A percentile compares a stretch with the other conserved stretches of the same genome.
phyloP scores from a whole-genome alignment of 2,113 vertebrate species.

The Nyctibius bracteatus region DNA sequence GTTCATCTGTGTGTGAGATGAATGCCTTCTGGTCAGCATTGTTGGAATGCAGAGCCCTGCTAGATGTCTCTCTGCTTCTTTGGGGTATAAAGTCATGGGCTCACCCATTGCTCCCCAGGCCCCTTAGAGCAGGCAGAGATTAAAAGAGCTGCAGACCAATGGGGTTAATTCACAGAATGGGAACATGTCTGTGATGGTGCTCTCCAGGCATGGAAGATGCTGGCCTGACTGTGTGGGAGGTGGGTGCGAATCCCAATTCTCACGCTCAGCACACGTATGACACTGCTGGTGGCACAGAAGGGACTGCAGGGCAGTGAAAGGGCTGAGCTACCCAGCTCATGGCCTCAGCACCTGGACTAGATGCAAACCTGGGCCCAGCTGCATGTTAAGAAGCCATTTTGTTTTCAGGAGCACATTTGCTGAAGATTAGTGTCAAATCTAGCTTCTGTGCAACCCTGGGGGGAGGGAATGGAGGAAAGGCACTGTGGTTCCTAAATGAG shows the following conservation, averaged over 20 bases:
- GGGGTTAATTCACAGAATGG: not conserved
- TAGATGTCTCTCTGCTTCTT: not conserved
- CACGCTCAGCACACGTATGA: not conserved
- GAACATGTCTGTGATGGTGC: fast-evolving
- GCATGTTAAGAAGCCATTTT: not conserved
- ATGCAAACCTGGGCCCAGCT: not conserved
- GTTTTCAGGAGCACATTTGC: not conserved
- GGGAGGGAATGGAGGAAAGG: not conserved
- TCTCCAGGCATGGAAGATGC: not conserved
- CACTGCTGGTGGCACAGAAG: not conserved
- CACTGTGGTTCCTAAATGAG: not conserved
- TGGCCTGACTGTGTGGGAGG: not conserved
- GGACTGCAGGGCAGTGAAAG: fast-evolving
- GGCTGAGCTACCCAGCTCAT: not conserved
- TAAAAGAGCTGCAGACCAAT: not conserved
- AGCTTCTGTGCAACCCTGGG: not conserved
- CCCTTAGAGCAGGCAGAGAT: not conserved
- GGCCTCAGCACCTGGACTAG: not conserved
- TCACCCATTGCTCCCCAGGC: fast-evolving
- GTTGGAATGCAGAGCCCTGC: not conserved
- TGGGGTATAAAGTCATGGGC: not conserved
- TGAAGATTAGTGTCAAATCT: not conserved
- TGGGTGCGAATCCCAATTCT: not conserved
- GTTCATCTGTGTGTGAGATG: not conserved
- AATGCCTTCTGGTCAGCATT: not conserved